Evolutionary conservation across 2,888 invertebrate genomes (phyloP).

Genomic region (Lasioglossum lativentre): DNA sequence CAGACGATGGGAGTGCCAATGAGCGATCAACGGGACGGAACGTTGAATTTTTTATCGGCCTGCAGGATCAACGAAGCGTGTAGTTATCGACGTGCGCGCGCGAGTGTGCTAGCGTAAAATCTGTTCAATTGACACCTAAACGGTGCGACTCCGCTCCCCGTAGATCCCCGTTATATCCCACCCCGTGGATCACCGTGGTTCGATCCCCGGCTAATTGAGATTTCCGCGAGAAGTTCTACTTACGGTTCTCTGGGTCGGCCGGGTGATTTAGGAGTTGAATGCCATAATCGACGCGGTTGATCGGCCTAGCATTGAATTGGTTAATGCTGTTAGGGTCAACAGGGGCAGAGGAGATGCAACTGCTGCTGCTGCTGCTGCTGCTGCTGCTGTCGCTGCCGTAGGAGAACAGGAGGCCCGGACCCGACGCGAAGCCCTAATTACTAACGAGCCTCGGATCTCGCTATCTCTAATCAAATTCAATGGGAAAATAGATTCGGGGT

Average conservation of each 20-base stretch:
- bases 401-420: not conserved
- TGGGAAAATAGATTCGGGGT: constrained; percentile 72
- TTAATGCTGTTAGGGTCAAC: constrained; percentile 39
- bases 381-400: not conserved
- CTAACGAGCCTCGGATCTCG: constrained; percentile 54
- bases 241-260: not conserved
- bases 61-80: not conserved
- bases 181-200: not conserved
- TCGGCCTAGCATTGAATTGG: constrained; percentile 19
- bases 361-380: not conserved
- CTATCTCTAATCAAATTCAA: constrained; percentile 75
- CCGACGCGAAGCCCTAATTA: constrained; percentile 35
- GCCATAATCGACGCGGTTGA: constrained; percentile 2
- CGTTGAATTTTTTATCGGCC: not conserved
- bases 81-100: not conserved
- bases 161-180: not conserved
- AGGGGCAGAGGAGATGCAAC: not conserved
- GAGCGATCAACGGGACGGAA: not conserved
- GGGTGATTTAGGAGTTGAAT: constrained; percentile 11
- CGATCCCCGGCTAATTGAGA: constrained; percentile 15
- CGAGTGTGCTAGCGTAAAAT: not conserved
- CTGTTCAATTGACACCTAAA: constrained; percentile 13
- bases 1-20: not conserved
- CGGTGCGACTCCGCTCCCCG: not conserved
- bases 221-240: constrained; percentile 23